Evolutionary conservation across 2,113 vertebrate species (phyloP).

Genomic region (Phycodurus eques): DNA sequence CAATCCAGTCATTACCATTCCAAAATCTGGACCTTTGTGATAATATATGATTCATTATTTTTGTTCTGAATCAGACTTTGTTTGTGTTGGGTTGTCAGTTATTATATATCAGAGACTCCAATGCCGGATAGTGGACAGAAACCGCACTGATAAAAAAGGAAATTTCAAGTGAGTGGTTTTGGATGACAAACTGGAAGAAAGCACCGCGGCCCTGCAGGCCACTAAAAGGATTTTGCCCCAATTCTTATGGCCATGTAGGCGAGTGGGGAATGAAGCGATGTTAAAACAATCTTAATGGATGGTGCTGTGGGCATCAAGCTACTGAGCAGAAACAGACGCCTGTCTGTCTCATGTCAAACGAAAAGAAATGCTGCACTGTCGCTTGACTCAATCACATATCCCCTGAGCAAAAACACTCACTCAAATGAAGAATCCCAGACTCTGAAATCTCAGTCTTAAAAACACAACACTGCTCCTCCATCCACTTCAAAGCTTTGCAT

Average conservation of each 20-base stretch:
- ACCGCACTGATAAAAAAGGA: no score
- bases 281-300: constrained; percentile 45
- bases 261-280: constrained; percentile 25
- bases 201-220: no score
- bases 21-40: no score
- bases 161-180: no score
- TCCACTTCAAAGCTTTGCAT: constrained; percentile 28
- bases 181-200: no score
- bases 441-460: constrained; percentile 27
- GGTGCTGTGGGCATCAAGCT: constrained; percentile 33
- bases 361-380: constrained; percentile 45
- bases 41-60: no score
- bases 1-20: no score
- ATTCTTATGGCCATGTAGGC: constrained; percentile 47
- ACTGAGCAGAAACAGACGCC: constrained; percentile 36
- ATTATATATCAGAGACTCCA: no score
- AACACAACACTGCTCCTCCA: constrained; percentile 15
- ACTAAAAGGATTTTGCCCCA: constrained; percentile 23
- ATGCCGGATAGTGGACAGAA: no score
- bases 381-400: constrained; percentile 37
- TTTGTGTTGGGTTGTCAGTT: no score
- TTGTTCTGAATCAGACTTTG: no score
- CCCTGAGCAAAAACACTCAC: constrained; percentile 32
- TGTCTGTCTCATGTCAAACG: constrained; percentile 38
- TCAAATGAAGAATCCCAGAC: constrained; percentile 42